phyloP scores from a whole-genome alignment of 2,113 vertebrate genomes.

The Bucco capensis region DNA sequence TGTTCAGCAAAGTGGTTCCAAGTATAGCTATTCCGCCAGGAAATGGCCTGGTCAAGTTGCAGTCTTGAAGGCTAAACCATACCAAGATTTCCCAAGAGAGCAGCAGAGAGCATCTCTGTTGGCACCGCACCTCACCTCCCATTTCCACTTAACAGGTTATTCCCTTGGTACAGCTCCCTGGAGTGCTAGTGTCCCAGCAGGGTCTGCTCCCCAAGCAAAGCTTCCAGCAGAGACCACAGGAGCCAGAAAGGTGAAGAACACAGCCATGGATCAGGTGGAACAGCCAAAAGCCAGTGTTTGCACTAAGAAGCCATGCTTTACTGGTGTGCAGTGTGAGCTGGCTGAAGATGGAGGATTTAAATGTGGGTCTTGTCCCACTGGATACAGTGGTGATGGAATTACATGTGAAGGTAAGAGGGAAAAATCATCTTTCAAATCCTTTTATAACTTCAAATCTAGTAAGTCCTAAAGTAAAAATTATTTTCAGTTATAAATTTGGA shows the following conservation, averaged over 20 bases:
- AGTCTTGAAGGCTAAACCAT: neutral
- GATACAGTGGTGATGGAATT: conserved; percentile 73
- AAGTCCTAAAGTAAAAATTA: neutral
- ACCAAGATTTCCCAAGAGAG: conserved; percentile 25
- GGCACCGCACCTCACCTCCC: neutral
- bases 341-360: neutral
- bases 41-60: neutral
- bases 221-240: neutral
- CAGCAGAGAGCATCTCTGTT: conserved; percentile 9
- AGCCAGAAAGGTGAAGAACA: neutral
- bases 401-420: conserved; percentile 72
- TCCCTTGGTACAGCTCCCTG: conserved; percentile 33
- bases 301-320: conserved; percentile 56
- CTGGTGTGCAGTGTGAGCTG: conserved; percentile 63
- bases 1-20: neutral
- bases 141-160: neutral
- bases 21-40: neutral
- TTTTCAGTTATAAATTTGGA: neutral
- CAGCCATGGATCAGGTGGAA: neutral
- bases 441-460: neutral
- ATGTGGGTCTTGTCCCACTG: conserved; percentile 76
- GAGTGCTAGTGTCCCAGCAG: neutral
- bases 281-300: neutral
- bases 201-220: neutral
- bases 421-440: neutral